These are phyloP conservation scores for Riparia riparia DNA, from an alignment of 2,113 vertebrate species.

Conservation along the genomic window DNA sequence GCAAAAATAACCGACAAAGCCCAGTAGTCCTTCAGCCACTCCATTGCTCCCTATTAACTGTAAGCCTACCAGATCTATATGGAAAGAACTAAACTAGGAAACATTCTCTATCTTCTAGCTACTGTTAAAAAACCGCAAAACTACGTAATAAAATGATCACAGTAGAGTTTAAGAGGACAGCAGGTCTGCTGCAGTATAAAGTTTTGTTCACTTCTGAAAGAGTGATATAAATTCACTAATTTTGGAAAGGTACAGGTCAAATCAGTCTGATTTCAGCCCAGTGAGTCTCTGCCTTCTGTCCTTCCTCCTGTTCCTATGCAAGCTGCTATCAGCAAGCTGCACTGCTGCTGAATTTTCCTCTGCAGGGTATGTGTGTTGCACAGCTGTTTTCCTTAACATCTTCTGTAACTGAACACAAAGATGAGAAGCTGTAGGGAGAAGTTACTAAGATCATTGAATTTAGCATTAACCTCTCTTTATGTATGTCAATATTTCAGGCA, in stretches of 20 bases:
- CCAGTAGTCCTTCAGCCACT: background rate
- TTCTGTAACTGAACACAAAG: background rate
- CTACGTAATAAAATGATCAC: background rate
- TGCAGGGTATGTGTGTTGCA: background rate
- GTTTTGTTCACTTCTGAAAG: background rate
- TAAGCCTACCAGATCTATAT: background rate
- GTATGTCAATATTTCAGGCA: background rate
- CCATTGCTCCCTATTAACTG: background rate
- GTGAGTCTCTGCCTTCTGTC: background rate
- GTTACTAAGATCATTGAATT: background rate
- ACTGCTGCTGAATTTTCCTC: background rate
- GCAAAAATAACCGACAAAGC: background rate
- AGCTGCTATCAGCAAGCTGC: background rate
- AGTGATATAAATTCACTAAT: background rate
- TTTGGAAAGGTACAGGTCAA: background rate
- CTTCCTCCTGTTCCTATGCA: background rate
- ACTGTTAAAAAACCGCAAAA: background rate
- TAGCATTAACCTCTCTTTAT: background rate
- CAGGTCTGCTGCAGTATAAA: background rate
- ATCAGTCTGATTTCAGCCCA: background rate
- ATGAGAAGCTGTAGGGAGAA: background rate
- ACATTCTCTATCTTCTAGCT: background rate
- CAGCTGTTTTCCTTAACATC: background rate
- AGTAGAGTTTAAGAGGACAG: background rate
- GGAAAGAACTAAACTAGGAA: background rate